These are phyloP conservation scores for Triplophysa tibetana DNA, from an alignment of 2,113 vertebrate genomes.

Conservation along the genomic window DNA sequence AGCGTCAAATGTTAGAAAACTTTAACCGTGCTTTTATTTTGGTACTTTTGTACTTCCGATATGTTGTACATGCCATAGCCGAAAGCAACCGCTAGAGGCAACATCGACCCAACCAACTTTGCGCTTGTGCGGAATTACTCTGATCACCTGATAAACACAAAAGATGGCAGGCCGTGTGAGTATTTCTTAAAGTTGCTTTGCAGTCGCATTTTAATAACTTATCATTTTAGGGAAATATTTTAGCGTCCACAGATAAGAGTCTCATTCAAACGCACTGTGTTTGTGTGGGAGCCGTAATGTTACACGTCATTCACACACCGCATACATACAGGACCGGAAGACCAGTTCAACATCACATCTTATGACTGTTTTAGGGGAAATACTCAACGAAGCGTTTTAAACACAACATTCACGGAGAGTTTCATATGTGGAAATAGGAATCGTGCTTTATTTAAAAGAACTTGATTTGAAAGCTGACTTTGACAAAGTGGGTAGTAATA, in stretches of 20 bases:
- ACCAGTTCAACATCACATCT: not conserved
- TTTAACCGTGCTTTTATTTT: slow-evolving; percentile 19
- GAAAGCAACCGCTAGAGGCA: not conserved
- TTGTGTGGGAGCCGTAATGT: not conserved
- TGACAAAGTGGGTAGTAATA: not conserved
- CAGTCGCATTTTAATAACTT: not conserved
- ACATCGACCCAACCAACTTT: not conserved
- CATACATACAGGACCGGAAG: not conserved
- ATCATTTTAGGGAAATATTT: not conserved
- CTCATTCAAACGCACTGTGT: slow-evolving; percentile 2
- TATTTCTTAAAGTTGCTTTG: slow-evolving; percentile 13
- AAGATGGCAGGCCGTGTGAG: slow-evolving; percentile 48
- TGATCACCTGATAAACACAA: slow-evolving; percentile 10
- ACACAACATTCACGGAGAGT: not conserved
- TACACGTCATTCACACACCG: not conserved
- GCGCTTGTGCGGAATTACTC: not conserved
- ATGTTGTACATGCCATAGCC: not conserved
- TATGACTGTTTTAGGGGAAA: not conserved
- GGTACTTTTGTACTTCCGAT: not conserved
- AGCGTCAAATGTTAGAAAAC: too few species aligned
- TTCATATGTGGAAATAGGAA: not conserved
- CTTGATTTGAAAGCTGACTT: not conserved
- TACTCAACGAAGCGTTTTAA: not conserved
- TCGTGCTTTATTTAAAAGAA: not conserved
- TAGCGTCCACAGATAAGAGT: not conserved